phyloP scores from a whole-genome alignment of 1,140 invertebrate genomes.

The Bombus cullumanus region DNA sequence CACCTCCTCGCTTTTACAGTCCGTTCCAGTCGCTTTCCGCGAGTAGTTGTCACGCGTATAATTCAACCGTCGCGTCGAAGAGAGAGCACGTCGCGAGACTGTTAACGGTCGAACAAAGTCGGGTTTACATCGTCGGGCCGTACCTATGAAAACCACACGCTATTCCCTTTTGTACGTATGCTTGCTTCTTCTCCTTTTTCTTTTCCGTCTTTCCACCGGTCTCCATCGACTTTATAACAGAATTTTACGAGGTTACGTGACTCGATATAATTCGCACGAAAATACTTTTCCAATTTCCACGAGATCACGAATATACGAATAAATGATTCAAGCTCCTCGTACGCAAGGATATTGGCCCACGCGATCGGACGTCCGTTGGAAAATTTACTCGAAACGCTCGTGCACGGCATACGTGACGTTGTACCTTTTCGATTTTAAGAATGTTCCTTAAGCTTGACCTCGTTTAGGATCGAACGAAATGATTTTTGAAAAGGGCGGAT shows the following conservation, averaged over 20 bases:
- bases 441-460: no score
- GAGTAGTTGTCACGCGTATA: background rate
- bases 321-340: slow-evolving; percentile 12
- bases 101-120: background rate
- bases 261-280: background rate
- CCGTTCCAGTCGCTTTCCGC: background rate
- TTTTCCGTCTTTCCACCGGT: background rate
- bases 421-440: no score
- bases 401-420: no score
- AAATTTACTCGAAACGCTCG: background rate
- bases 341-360: background rate
- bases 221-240: no score
- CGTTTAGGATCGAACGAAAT: no score
- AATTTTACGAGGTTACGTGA: slow-evolving; percentile 2
- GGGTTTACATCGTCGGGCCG: background rate
- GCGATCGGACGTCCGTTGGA: background rate
- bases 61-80: background rate
- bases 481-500: no score
- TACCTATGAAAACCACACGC: background rate
- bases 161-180: background rate
- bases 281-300: slow-evolving; percentile 13
- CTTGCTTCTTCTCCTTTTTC: background rate
- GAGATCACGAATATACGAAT: background rate
- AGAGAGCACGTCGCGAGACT: background rate
- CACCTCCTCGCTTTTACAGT: background rate